Evolutionary conservation across 2,113 vertebrate species (phyloP), one percentile per base, ranked within the genome.

Genomic region (Lonchura striata): DNA sequence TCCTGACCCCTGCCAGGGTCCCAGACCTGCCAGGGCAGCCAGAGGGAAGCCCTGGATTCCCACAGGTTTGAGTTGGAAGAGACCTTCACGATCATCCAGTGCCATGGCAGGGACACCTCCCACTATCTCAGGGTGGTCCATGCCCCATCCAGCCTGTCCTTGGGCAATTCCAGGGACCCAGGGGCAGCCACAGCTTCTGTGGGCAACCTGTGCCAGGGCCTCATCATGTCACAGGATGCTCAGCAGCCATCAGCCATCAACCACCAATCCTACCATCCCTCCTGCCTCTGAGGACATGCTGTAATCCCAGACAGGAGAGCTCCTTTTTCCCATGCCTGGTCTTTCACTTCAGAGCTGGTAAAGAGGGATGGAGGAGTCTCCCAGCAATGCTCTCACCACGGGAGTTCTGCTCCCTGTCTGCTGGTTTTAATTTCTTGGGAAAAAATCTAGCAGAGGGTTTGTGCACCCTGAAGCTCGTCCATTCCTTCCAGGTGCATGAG

Each of bases 131-230:
- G 28, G 6, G 0, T 66, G 69, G 5, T 75, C 27, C 19, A 50
- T 42, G 8, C 31, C 27, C 22, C 0, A 0, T 46, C 60, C 60
- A 65, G 0, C 19, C 46, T 47, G 78, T 13, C 16, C 23, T 47
- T 53, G 78, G 63, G 8, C 33, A n/a, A 5, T 75, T 22, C 33
- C 78, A 60, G 61, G 46, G 60, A 46, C 39, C 5, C 60, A 64
- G 60, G n/a, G 24, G 20, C 30, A 66, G 11, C 4, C 19, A 59
- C 52, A 74, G 37, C 37, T 82, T 4, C 9, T 59, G 20, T 39
- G 33, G 46, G 19, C 33, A 65, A 0, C 15, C 22, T 44, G 22
- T 52, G 18, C 37, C 69, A 59, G 44, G 27, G 5, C 16, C 46
- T 68, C 39, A 75, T 22, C 7, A 25, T 41, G 25, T 41, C 61